These are phyloP conservation scores for Agonum fuliginosum DNA, from an alignment of 2,888 invertebrate species.

Conservation along the genomic window DNA sequence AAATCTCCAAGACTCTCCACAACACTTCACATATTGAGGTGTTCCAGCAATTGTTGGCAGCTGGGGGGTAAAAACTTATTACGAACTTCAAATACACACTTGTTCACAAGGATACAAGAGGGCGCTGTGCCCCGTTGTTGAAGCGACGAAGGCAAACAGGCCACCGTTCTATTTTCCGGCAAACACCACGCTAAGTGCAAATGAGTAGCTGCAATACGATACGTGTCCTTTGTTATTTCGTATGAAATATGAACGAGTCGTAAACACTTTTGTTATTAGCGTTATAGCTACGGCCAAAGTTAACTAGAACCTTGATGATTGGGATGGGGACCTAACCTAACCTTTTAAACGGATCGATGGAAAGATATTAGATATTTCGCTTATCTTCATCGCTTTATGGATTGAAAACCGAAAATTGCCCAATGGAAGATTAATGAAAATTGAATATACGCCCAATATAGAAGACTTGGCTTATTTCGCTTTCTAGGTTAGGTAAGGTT, in stretches of 20 bases:
- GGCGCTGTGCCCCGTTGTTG: too few relatives aligned
- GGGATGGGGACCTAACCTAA: not conserved
- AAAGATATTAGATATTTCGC: not conserved
- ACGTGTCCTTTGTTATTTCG: slow-evolving; percentile 16
- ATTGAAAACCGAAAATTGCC: not conserved
- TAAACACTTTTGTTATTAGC: slow-evolving; percentile 31
- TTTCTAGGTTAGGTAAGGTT: too few relatives aligned
- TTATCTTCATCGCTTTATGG: not conserved
- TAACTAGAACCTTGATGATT: not conserved
- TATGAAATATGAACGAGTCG: slow-evolving; percentile 32
- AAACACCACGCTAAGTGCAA: slow-evolving; percentile 27
- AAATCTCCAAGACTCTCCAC: not conserved
- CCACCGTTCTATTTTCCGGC: slow-evolving; percentile 4
- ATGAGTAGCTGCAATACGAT: slow-evolving; percentile 39
- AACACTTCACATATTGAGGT: not conserved
- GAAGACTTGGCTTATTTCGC: too few relatives aligned
- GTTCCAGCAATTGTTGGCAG: slow-evolving; percentile 11
- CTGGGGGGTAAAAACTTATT: slow-evolving; percentile 17
- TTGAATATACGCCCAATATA: too few relatives aligned
- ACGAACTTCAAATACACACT: slow-evolving; percentile 26
- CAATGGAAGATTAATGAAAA: not conserved
- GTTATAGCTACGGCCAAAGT: not conserved
- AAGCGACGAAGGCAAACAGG: not conserved
- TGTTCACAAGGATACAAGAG: not conserved
- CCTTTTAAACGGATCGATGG: slow-evolving; percentile 9